Base-by-base conservation (phyloP, 2,888 invertebrate species). In the Parnassius orleans region DNA sequence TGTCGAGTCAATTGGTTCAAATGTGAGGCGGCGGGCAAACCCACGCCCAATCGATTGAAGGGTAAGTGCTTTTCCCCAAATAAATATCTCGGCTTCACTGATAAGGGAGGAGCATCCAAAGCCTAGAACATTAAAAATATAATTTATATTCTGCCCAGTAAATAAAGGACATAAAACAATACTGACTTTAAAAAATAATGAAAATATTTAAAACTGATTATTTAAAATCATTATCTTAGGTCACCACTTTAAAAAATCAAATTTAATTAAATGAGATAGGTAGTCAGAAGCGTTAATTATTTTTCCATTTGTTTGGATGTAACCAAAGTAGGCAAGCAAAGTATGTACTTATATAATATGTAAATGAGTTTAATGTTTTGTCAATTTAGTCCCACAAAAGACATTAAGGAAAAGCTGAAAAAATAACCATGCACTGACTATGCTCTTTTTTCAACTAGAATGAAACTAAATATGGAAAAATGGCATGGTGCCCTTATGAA, bases 1-100 rank as follows among this genome's bases (percentile, higher is more conserved):
- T 48, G 92, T 90, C 44, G 92, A 92, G 53, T 91, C 87, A 61
- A 93, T 87, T 1, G 95, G 93, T 74, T 94, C 93, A 84, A 96
- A 96, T 2, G 95, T 95, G 66, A 96, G 90, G 53, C 96, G 92
- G 65, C 95, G 93, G 9, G 95, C 94, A 77, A 95, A 96, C 10
- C 96, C 96, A 73, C 95, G 93, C 0, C 96, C 96, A 71, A 96
- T 94, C 42, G 93, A 93, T 69, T 93, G 92, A 61, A 96, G 90
- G 9, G 92, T 93, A 59, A 95, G 86, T 46, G 95, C 95, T 76
- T 93, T 92, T n/a, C 94, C 94, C 92, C 90, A 77, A 95, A 95
- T 69, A 95, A 87, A 79, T 93, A 90, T 74, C 83, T 86, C 81
- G 87, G 92, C 77, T 89, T 91, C 85, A 90, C 84, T 53, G 91